phyloP scores from a whole-genome alignment of 2,113 vertebrate genomes.

The Delphinapterus leucas region DNA sequence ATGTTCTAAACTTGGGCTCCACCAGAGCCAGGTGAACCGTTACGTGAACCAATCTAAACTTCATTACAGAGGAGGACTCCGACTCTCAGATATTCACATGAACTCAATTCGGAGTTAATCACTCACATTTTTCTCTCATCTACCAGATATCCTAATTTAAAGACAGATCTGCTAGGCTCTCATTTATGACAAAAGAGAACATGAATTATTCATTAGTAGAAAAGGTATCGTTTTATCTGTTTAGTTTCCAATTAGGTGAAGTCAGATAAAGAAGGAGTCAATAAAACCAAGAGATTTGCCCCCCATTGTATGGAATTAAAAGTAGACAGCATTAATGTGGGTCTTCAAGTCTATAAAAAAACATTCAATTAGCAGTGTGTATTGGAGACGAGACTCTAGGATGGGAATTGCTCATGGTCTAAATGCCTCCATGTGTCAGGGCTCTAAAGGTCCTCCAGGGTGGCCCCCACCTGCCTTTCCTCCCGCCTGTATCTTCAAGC shows the following conservation, averaged over 20 bases:
- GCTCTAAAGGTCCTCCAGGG: not conserved
- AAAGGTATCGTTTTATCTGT: constrained; percentile 70
- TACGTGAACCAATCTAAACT: constrained; percentile 67
- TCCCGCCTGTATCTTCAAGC: not conserved
- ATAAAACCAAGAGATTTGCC: constrained; percentile 12
- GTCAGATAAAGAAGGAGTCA: not conserved
- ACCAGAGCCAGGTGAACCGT: constrained; percentile 54
- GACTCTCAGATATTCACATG: constrained; percentile 23
- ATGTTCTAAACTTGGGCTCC: constrained; percentile 69
- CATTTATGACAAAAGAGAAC: constrained; percentile 58
- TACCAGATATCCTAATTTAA: constrained; percentile 64
- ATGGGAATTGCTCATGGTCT: rapidly evolving
- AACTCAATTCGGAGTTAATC: constrained; percentile 67
- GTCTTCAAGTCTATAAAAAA: constrained; percentile 68
- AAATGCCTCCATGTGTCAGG: not conserved
- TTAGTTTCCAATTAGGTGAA: constrained; percentile 41
- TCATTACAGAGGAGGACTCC: constrained; percentile 41
- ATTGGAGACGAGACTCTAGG: not conserved
- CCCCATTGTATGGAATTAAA: constrained; percentile 55
- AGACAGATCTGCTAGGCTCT: constrained; percentile 46
- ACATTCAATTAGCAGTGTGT: constrained; percentile 49
- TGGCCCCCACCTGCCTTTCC: not conserved
- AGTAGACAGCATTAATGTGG: constrained; percentile 49
- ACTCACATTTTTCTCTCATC: constrained; percentile 61
- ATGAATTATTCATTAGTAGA: constrained; percentile 64